Evolutionary conservation across 1,140 invertebrate genomes (phyloP).

Genomic region (Hylaeus volcanicus): DNA sequence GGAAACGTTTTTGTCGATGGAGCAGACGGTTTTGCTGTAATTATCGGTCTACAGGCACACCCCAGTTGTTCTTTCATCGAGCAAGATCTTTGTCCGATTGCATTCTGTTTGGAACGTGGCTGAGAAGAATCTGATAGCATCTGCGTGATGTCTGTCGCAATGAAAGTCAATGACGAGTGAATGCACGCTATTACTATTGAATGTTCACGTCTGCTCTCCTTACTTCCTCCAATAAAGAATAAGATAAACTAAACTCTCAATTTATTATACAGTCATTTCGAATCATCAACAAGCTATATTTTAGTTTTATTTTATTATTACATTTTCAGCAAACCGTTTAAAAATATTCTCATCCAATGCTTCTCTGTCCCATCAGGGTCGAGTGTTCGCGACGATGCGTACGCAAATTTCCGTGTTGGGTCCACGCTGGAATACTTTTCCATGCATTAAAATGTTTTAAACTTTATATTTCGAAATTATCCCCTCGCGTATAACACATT

Average conservation of each 20-base stretch:
- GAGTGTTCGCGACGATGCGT: no score
- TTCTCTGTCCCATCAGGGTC: no score
- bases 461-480: background rate
- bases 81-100: constrained; percentile 18
- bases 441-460: background rate
- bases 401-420: no score
- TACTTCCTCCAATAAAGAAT: no score
- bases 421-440: background rate
- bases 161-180: no score
- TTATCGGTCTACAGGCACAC: constrained; percentile 36
- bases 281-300: no score
- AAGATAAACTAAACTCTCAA: no score
- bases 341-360: background rate
- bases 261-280: no score
- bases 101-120: background rate
- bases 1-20: constrained; percentile 40
- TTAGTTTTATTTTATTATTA: no score
- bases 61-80: background rate
- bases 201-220: background rate
- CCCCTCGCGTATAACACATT: background rate
- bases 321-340: no score
- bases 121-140: background rate
- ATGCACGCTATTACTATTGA: no score
- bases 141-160: background rate
- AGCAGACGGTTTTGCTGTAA: constrained; percentile 53